Evolutionary conservation across 2,888 invertebrate species (phyloP), one percentile per base, ranked within the genome.

Genomic region (Cryptosula pallasiana): DNA sequence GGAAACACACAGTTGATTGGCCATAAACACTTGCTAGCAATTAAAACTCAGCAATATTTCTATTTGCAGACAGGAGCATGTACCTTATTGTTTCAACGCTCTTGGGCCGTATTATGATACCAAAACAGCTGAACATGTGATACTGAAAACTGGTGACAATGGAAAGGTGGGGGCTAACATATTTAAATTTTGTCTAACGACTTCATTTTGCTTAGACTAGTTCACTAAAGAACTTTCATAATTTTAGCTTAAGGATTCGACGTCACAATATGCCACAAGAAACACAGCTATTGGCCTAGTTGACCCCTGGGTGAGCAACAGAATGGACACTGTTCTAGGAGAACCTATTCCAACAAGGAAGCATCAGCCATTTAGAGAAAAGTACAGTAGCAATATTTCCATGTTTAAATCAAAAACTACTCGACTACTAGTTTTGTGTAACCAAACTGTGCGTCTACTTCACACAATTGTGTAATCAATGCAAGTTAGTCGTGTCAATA

Each of bases 21-120:
- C n/a, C n/a, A n/a, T n/a, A n/a, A n/a, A n/a, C n/a, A n/a, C n/a
- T n/a, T n/a, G n/a, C n/a, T n/a, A n/a, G n/a, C n/a, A n/a, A n/a
- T n/a, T n/a, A n/a, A n/a, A n/a, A n/a, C n/a, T n/a, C n/a, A n/a
- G n/a, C 45, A 45, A 45, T 45, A 20, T 45, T 45, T 13, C 45
- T 45, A 20, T 57, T 16, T 63, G 27, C 76, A 81, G 82, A 35
- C 76, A 78, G 36, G 77, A 78, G 69, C 76, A 80, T 73, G 77
- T 76, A 3, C 82, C 82, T 0, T 79, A 78, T 76, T 76, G 80
- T 3, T 81, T 79, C 75, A 81, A 80, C 72, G 76, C 77, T 32
- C 74, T 82, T 72, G 80, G 77, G 71, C 83, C 83, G 0, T 83
- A 83, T 74, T 81, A 78, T 73, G 78, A 81, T 72, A 81, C 80